Conservation (phyloP, 2,888 invertebrate species). For the Stenotaenia linearis region DNA sequence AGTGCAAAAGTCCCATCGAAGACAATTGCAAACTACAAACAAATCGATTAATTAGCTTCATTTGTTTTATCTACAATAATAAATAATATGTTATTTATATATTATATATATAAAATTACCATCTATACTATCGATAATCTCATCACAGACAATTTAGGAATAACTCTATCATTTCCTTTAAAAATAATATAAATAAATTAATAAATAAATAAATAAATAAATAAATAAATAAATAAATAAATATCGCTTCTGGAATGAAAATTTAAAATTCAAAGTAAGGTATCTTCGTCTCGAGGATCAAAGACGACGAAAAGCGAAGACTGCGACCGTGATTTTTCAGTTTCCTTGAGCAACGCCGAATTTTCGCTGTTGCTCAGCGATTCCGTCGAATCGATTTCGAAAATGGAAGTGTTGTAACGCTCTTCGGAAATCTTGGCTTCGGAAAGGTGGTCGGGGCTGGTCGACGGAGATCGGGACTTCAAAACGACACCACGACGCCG, state of each 20-base stretch:
- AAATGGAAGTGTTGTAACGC: constrained; percentile 42
- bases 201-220: no score
- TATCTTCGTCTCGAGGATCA: constrained; percentile 78
- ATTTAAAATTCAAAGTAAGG: constrained; percentile 60
- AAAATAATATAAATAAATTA: no score
- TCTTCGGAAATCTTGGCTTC: constrained; percentile 46
- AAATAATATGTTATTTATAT: background rate
- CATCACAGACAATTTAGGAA: no score
- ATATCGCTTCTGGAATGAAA: background rate
- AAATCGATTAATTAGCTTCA: background rate
- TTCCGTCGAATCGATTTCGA: constrained; percentile 46
- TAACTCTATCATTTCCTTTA: no score
- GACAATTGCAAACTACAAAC: background rate
- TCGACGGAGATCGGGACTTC: constrained; percentile 45
- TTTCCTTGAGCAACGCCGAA: constrained; percentile 45
- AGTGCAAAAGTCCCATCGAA: background rate
- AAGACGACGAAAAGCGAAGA: constrained; percentile 38
- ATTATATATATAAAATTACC: background rate
- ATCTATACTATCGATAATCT: background rate
- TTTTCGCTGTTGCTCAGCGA: constrained; percentile 54
- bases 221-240: no score
- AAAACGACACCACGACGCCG: constrained; percentile 44
- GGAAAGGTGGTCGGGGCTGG: constrained; percentile 42
- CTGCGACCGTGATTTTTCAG: constrained; percentile 48
- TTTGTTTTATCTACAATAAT: no score